A percentile compares a stretch with the other conserved stretches of the same genome.
Evolutionary conservation across 2,113 vertebrate species (phyloP).

Genomic region (Gobiocypris rarus): DNA sequence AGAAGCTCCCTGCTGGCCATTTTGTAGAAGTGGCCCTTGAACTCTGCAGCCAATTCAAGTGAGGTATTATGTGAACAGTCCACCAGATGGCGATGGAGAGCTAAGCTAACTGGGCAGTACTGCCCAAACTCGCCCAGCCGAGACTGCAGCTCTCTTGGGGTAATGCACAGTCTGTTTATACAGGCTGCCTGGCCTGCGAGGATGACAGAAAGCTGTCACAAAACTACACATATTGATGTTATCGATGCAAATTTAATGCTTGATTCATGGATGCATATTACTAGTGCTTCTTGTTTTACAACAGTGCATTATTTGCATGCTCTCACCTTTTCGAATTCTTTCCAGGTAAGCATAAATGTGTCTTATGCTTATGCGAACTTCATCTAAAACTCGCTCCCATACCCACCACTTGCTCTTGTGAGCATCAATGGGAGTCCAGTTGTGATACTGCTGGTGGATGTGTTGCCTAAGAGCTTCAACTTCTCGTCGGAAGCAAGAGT

Average conservation of each 20-base stretch:
- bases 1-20: slow-evolving; percentile 84
- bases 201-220: neutral
- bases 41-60: slow-evolving; percentile 84
- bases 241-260: neutral
- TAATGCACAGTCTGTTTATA: slow-evolving; percentile 86
- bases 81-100: slow-evolving; percentile 80
- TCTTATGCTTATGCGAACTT: slow-evolving; percentile 76
- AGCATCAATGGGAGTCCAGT: slow-evolving; percentile 84
- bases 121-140: slow-evolving; percentile 86
- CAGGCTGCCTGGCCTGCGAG: slow-evolving; percentile 84
- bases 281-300: neutral
- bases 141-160: slow-evolving; percentile 79
- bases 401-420: slow-evolving; percentile 89
- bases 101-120: slow-evolving; percentile 91
- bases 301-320: slow-evolving; percentile 27
- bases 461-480: slow-evolving; percentile 74
- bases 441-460: slow-evolving; percentile 83
- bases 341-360: slow-evolving; percentile 84
- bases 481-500: slow-evolving; percentile 79
- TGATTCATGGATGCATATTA: neutral
- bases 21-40: slow-evolving; percentile 86
- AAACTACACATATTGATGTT: neutral
- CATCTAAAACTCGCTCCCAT: slow-evolving; percentile 78
- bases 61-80: slow-evolving; percentile 80
- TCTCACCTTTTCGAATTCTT: slow-evolving; percentile 81